Conservation (phyloP, 2,888 invertebrate genomes). For the Axea sp. region DNA sequence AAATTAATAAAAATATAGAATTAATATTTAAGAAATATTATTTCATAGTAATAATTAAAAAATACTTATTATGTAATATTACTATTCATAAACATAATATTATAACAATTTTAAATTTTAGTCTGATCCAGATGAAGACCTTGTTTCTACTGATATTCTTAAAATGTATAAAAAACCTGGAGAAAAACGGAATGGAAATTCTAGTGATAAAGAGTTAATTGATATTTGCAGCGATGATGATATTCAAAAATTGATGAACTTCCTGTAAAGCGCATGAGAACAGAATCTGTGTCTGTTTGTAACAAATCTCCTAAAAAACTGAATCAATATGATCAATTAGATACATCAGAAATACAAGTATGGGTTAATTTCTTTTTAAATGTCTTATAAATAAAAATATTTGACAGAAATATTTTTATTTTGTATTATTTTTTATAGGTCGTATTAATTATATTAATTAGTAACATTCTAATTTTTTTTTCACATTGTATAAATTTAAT, state of each 20-base stretch:
- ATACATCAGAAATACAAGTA: conserved; percentile 34
- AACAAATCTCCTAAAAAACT: conserved; percentile 39
- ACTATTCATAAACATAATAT: no score
- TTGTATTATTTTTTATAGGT: conserved; percentile 1
- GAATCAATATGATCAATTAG: conserved; percentile 5
- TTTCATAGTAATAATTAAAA: no score
- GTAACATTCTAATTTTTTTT: no score
- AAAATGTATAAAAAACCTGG: conserved; percentile 80
- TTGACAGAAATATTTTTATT: neutral
- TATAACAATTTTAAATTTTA: no score
- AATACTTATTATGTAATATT: no score
- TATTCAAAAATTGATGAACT: conserved; percentile 60
- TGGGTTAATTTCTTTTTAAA: neutral
- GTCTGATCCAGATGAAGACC: conserved; percentile 71
- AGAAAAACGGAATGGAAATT: conserved; percentile 73
- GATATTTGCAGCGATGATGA: conserved; percentile 89
- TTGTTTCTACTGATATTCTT: conserved; percentile 78
- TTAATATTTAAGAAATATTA: no score
- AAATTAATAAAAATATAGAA: no score
- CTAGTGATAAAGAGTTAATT: conserved; percentile 86
- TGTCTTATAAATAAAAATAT: conserved; percentile 2
- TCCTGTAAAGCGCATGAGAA: conserved; percentile 41
- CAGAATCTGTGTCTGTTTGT: conserved; percentile 19
- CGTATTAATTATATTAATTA: conserved; percentile 3
- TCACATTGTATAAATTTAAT: no score